phyloP scores from a whole-genome alignment of 1,140 invertebrate species.

The Sycophaga agraensis region DNA sequence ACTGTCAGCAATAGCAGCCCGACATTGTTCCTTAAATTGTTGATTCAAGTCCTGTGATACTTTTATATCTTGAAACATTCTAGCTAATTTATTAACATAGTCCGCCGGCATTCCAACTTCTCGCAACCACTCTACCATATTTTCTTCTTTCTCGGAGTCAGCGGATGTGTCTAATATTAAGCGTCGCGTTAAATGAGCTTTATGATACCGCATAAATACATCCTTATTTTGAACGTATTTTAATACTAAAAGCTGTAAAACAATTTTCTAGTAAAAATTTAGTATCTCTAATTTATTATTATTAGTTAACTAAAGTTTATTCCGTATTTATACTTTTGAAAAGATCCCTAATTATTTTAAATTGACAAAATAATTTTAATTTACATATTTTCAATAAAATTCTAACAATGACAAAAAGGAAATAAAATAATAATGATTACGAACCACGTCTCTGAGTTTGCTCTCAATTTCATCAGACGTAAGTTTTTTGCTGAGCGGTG shows the following conservation, averaged over 20 bases:
- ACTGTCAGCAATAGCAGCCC: slow-evolving; percentile 61
- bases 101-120: slow-evolving; percentile 99
- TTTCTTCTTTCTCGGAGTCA: slow-evolving; percentile 99
- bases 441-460: slow-evolving; percentile 86
- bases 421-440: too few relatives aligned
- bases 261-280: background rate
- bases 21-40: slow-evolving; percentile 78
- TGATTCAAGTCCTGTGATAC: slow-evolving; percentile 97
- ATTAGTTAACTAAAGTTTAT: too few relatives aligned
- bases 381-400: too few relatives aligned
- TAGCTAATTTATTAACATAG: slow-evolving; percentile 96
- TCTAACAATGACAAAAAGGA: too few relatives aligned
- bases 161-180: slow-evolving; percentile 95
- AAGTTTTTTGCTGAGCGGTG: slow-evolving; percentile 92
- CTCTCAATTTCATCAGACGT: slow-evolving; percentile 97
- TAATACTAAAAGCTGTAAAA: slow-evolving; percentile 81
- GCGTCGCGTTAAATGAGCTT: slow-evolving; percentile 94
- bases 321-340: too few relatives aligned
- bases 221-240: slow-evolving; percentile 99
- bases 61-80: slow-evolving; percentile 99
- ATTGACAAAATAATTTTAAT: too few relatives aligned
- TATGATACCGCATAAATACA: slow-evolving; percentile 99
- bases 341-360: too few relatives aligned
- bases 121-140: slow-evolving; percentile 95
- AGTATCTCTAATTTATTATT: too few relatives aligned